Percentiles rank a stretch among this genome's conserved stretches.
These are phyloP conservation scores for Mixornis gularis DNA, from an alignment of 2,113 vertebrate species.

Conservation along the genomic window DNA sequence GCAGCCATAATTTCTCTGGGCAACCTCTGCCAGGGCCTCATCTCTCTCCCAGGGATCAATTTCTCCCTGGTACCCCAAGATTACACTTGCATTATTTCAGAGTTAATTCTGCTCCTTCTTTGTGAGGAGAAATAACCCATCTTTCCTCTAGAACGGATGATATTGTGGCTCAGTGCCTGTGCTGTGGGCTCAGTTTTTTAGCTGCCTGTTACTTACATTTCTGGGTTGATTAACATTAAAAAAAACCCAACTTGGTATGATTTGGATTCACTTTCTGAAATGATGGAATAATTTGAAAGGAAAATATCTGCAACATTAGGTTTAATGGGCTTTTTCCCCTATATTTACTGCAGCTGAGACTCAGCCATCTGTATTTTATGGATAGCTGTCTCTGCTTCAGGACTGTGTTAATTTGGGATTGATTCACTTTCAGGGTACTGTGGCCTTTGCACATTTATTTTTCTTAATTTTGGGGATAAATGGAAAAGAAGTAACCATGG, in stretches of 20 bases:
- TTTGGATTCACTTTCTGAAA: neutral
- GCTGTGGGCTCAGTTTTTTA: neutral
- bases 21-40: neutral
- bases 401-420: neutral
- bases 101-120: neutral
- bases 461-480: neutral
- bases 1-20: neutral
- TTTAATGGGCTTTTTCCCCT: neutral
- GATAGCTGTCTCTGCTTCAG: neutral
- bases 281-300: neutral
- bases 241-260: neutral
- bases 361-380: neutral
- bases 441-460: neutral
- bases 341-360: neutral
- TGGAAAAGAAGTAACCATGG: neutral
- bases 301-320: neutral
- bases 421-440: neutral
- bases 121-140: neutral
- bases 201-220: neutral
- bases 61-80: neutral
- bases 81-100: neutral
- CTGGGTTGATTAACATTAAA: neutral
- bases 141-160: neutral
- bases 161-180: neutral
- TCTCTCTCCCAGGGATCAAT: neutral